These are phyloP conservation scores for Capitulum mitella DNA, from an alignment of 2,888 invertebrate species.

Conservation along the genomic window DNA sequence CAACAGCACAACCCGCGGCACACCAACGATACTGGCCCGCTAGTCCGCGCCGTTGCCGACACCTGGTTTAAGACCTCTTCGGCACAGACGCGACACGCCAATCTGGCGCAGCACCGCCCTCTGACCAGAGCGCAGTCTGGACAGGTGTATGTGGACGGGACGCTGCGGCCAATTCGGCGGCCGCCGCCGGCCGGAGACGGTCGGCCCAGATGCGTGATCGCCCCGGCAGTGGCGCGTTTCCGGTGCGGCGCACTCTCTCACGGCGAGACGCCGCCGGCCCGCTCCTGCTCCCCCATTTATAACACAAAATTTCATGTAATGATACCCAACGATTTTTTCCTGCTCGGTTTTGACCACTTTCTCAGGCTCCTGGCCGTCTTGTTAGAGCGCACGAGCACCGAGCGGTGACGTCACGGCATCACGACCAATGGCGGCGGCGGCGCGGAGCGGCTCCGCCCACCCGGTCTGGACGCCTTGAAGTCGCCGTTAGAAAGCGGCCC, in stretches of 20 bases:
- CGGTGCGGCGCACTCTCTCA: not conserved
- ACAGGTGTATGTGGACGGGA: no score
- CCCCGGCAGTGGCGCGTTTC: not conserved
- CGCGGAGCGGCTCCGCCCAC: not conserved
- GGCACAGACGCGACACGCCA: no score
- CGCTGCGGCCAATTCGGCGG: not conserved
- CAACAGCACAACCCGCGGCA: no score
- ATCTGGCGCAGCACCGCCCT: no score
- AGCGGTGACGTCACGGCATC: not conserved
- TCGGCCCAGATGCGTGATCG: not conserved
- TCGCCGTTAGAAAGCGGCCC: slow-evolving; percentile 2
- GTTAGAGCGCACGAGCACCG: not conserved
- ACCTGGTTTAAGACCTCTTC: no score
- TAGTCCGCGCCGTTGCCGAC: no score
- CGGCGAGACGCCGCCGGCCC: not conserved
- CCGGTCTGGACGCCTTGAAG: not conserved
- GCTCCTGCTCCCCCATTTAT: not conserved
- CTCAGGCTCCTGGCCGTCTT: not conserved
- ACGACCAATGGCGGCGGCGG: not conserved
- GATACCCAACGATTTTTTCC: not conserved
- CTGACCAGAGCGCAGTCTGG: no score
- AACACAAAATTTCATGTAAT: not conserved
- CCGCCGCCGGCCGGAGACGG: not conserved
- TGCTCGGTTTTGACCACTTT: slow-evolving; percentile 9
- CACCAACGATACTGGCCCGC: no score